These are phyloP conservation scores for Lasiurus borealis DNA, from an alignment of 2,113 vertebrate genomes.

Conservation along the genomic window DNA sequence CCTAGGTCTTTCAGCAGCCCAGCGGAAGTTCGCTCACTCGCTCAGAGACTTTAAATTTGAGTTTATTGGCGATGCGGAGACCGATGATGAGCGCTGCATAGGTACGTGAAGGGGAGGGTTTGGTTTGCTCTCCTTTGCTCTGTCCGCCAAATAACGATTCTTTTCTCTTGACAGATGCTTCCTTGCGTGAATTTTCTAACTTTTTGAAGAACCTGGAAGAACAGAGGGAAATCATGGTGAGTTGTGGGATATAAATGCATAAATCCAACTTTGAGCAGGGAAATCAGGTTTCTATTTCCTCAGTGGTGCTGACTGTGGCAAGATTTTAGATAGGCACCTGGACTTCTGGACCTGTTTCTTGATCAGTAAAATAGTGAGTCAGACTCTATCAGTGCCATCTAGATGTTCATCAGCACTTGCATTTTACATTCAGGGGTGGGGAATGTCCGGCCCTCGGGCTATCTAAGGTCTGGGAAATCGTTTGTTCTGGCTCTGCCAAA, in stretches of 20 bases:
- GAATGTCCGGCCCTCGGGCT: no score
- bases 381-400: neutral
- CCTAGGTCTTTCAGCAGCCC: conserved; percentile 94
- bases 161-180: conserved; percentile 92
- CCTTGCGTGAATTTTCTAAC: conserved; percentile 95
- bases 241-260: conserved; percentile 62
- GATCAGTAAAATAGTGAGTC: neutral
- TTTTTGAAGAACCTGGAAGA: conserved; percentile 97
- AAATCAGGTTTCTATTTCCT: neutral
- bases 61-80: conserved; percentile 98
- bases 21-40: conserved; percentile 96
- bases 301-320: accelerated
- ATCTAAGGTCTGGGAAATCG: no score
- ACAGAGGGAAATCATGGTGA: conserved; percentile 98
- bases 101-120: conserved; percentile 86
- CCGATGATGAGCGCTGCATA: conserved; percentile 96
- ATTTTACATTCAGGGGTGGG: neutral
- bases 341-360: neutral
- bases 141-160: neutral
- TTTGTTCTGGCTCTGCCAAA: no score
- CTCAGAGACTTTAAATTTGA: conserved; percentile 98
- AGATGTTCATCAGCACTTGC: neutral
- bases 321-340: neutral
- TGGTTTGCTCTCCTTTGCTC: neutral
- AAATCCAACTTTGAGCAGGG: neutral